Base-by-base conservation (phyloP, 2,113 vertebrate species). In the Potamarius usumacintae region DNA sequence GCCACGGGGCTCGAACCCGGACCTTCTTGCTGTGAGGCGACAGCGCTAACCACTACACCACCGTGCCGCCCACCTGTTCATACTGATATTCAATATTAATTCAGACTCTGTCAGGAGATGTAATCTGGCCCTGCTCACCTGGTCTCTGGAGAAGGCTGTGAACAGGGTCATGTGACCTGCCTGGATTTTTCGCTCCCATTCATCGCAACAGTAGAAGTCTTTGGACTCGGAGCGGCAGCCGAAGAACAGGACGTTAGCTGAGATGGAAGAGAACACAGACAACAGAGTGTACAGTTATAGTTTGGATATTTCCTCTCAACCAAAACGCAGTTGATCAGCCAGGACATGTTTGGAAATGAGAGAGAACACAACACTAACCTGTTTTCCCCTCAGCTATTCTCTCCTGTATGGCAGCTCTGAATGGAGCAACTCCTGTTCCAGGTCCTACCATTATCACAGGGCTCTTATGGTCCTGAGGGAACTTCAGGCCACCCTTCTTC, bases 351-450 rank as follows among this genome's bases (percentile, higher is more conserved):
- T 30, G 50, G 17, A 55, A 84, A 58, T n/a, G 7, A 58, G 18
- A 84, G 14, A 22, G 17, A 17, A 84, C 57, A 22, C 10, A 7
- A 53, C 53, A 60, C 94, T 93, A 93, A 99, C 98, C 95, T 1
- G 84, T 91, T 25, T 57, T 55, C 0, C 95, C 95, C 72, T 94
- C 94, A 2, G 96, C 94, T 0, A 91, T 94, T 7, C 97, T 95
- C 91, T 99, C 97, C 88, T 99, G 97, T 76, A 99, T 42, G 0
- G 94, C 96, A 0, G 98, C 96, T 90, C 97, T 96, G 94, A 99
- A 99, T 5, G 98, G 97, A 0, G 98, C 98, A 88, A 99, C 97
- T 0, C 98, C 98, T 0, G 98, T 99, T 81, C 98, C 98, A 0
- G 98, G 97, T 65, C 98, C 98, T 25, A 99, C 97, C 98, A 99